Base-by-base conservation (phyloP, 2,888 invertebrate genomes). In the Balanococcus diminutus region DNA sequence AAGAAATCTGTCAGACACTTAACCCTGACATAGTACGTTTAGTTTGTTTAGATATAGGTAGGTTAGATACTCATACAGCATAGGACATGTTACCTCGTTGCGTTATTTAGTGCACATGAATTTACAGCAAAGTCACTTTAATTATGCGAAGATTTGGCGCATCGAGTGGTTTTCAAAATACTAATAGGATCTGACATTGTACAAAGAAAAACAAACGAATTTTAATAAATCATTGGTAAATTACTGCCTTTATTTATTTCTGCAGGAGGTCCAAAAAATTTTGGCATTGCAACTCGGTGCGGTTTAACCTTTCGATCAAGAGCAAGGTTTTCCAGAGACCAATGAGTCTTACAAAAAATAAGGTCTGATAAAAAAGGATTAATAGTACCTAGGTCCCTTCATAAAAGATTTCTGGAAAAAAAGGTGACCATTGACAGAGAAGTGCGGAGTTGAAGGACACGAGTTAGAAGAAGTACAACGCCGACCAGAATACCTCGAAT, bases 21-120 rank as follows among this genome's bases (percentile, higher is more conserved):
- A 72, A 72, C 72, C 72, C 28, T 72, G 72, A 72, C 72, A 72
- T 25, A 72, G 72, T 72, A 14, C 72, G 8, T 72, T 22, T 25
- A 42, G 25, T 6, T 9, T 11, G 67, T 28, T 22, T 67, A 25
- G 11, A 25, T 19, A 25, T 67, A 25, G 11, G 67, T 19, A 25
- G 25, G 2, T 25, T 19, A 51, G 11, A 2, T 51, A 51, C 16
- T 14, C 22, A 25, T 67, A 67, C 22, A 67, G 25, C 25, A 8
- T 67, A 67, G 1, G 67, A 25, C 46, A 46, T 46, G n/a, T 2
- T n/a, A 46, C n/a, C 46, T n/a, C 46, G 46, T 46, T 46, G 6
- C 16, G 46, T n/a, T 46, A 46, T 46, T n/a, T 46, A n/a, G 46
- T 46, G 46, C 46, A 46, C n/a, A 46, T 56, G 22, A 56, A 22